Evolutionary conservation across 2,888 invertebrate genomes (phyloP).

Genomic region (Hypolimnas misippus): DNA sequence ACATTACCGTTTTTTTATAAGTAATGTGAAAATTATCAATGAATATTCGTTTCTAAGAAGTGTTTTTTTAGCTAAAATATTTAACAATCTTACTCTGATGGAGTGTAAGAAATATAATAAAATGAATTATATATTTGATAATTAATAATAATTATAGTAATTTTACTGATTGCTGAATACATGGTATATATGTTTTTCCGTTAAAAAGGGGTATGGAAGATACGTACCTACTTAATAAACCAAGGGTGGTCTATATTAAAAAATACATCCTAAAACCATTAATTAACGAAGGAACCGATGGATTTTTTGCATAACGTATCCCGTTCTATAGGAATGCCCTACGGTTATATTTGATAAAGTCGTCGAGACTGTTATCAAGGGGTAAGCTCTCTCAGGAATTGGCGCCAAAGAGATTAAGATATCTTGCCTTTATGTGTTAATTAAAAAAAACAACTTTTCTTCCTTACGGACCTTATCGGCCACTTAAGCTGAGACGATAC

Average conservation of each 20-base stretch:
- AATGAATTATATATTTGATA: too few relatives aligned
- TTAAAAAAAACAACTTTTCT: constrained; percentile 76
- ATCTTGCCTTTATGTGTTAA: constrained; percentile 79
- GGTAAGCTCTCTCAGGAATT: constrained; percentile 74
- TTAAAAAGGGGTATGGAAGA: not conserved
- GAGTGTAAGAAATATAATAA: too few relatives aligned
- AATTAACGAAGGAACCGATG: constrained; percentile 57
- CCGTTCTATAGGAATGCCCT: constrained; percentile 63
- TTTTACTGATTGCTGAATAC: too few relatives aligned
- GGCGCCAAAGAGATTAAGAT: constrained; percentile 82
- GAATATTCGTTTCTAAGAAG: too few relatives aligned
- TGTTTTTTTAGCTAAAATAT: too few relatives aligned
- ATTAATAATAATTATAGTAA: too few relatives aligned
- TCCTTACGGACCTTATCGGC: constrained; percentile 69
- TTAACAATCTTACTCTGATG: too few relatives aligned
- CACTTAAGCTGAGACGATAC: constrained; percentile 72
- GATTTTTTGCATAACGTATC: constrained; percentile 74
- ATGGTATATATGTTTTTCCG: not conserved
- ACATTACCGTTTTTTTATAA: too few relatives aligned
- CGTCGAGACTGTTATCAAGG: constrained; percentile 74
- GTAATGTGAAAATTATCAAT: too few relatives aligned
- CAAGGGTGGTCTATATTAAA: constrained; percentile 65
- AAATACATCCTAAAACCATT: constrained; percentile 58
- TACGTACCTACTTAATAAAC: constrained; percentile 9
- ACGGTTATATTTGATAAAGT: constrained; percentile 70